Conservation (phyloP, 2,113 vertebrate genomes). For the Collichthys lucidus region DNA sequence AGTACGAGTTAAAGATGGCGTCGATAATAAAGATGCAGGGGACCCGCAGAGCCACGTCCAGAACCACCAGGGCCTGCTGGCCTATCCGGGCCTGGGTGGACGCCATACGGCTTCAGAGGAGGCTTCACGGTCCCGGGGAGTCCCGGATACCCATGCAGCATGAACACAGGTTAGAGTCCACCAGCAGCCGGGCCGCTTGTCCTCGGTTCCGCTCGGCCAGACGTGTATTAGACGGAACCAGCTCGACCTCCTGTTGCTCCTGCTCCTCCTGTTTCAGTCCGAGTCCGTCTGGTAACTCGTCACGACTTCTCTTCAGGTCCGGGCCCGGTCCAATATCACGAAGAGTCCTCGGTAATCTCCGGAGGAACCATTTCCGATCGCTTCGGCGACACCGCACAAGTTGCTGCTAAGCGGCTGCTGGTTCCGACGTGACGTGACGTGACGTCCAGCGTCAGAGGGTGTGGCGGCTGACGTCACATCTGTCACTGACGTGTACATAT, state of each 20-base stretch:
- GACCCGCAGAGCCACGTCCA: constrained; percentile 93
- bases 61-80: constrained; percentile 88
- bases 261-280: neutral
- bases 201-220: neutral
- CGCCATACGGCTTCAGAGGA: constrained; percentile 85
- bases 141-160: constrained; percentile 46
- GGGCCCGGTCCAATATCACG: fast-evolving
- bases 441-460: constrained; percentile 25
- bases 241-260: constrained; percentile 74
- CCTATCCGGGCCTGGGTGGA: constrained; percentile 83
- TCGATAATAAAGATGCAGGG: constrained; percentile 96
- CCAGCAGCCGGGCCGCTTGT: neutral
- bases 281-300: fast-evolving
- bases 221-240: constrained; percentile 13
- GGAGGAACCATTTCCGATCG: neutral
- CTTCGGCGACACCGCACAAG: constrained; percentile 62
- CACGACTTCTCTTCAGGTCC: too few species aligned
- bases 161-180: neutral
- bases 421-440: constrained; percentile 37
- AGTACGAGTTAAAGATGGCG: constrained; percentile 93
- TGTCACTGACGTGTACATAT: neutral
- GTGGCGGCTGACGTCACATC: constrained; percentile 35
- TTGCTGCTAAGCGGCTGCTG: constrained; percentile 7
- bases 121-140: constrained; percentile 37
- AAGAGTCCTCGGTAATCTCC: fast-evolving